phyloP scores from a whole-genome alignment of 2,113 vertebrate genomes.

The Uropsilus gracilis region DNA sequence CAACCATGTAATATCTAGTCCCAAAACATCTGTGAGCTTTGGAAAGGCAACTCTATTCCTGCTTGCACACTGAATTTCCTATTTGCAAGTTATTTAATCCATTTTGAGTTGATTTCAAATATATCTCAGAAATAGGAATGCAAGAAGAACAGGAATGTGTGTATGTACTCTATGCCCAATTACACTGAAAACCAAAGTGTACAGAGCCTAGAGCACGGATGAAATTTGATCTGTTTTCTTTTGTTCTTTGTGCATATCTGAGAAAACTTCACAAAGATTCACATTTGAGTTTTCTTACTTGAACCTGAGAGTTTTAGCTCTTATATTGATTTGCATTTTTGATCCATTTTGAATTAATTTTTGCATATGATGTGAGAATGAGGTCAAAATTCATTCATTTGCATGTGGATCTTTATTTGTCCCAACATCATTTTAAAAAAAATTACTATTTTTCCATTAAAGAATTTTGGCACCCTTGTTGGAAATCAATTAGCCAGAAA shows the following conservation, averaged over 20 bases:
- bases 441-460: neutral
- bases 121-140: neutral
- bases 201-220: neutral
- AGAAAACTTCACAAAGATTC: neutral
- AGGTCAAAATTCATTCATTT: neutral
- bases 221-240: neutral
- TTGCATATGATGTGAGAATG: neutral
- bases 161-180: neutral
- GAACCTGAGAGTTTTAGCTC: neutral
- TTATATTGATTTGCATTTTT: neutral
- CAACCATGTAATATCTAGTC: neutral
- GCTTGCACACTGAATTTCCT: neutral
- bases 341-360: neutral
- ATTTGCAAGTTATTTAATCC: neutral
- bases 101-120: neutral
- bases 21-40: neutral
- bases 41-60: neutral
- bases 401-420: neutral
- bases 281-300: neutral
- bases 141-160: neutral
- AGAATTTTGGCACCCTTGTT: neutral
- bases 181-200: neutral
- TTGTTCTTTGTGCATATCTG: neutral
- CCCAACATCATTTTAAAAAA: neutral
- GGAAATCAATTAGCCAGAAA: constrained; percentile 9